These are phyloP conservation scores for Argopecten irradians DNA, from an alignment of 1,140 invertebrate genomes.

Conservation along the genomic window DNA sequence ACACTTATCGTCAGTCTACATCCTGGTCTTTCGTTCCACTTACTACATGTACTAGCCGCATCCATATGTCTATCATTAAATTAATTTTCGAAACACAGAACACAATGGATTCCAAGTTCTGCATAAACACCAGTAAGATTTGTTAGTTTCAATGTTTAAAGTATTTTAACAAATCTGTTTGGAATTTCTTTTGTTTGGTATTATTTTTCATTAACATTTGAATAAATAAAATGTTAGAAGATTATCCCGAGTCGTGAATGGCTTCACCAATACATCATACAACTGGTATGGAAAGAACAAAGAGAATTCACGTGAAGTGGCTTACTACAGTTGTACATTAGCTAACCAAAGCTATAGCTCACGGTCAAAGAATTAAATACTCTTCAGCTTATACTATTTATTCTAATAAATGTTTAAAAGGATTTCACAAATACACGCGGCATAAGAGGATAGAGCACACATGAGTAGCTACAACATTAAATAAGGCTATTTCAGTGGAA, in stretches of 20 bases:
- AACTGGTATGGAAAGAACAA: background rate
- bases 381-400: background rate
- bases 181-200: background rate
- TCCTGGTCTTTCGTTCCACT: too few species aligned
- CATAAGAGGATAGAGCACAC: background rate
- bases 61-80: too few species aligned
- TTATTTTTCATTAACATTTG: background rate
- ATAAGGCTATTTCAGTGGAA: background rate
- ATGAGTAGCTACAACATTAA: background rate
- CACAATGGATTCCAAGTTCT: background rate
- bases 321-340: background rate
- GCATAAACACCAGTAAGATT: background rate
- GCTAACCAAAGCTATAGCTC: background rate
- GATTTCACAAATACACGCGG: background rate
- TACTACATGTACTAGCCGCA: too few species aligned
- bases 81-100: too few species aligned
- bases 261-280: background rate
- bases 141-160: background rate
- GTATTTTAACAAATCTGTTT: constrained; percentile 6
- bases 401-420: background rate
- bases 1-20: too few species aligned
- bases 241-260: background rate
- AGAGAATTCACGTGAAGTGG: background rate
- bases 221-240: background rate
- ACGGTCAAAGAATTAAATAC: background rate